A percentile compares a stretch with the other conserved stretches of the same genome.
Evolutionary conservation across 2,888 invertebrate genomes (phyloP).

Genomic region (Leptodirus hochenwartii): DNA sequence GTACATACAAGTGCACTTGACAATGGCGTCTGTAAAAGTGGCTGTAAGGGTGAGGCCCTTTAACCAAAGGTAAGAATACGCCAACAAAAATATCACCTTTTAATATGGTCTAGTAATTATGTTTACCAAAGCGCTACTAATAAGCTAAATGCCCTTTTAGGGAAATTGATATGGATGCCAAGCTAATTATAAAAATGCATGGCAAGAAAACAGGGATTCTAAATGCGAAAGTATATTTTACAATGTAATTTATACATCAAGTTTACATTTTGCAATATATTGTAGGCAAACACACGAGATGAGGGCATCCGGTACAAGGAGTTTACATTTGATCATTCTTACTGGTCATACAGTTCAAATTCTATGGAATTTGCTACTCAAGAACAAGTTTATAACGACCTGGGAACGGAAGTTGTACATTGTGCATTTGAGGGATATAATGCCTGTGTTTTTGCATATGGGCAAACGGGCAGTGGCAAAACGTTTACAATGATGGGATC

Average conservation of each 20-base stretch:
- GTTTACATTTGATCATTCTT: conserved; percentile 79
- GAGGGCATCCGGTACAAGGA: conserved; percentile 45
- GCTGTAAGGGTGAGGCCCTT: conserved; percentile 82
- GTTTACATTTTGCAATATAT: conserved; percentile 6
- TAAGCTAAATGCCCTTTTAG: conserved; percentile 33
- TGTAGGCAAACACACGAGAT: conserved; percentile 24
- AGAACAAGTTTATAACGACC: conserved; percentile 60
- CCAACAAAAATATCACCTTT: conserved; percentile 5
- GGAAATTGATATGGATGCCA: conserved; percentile 68
- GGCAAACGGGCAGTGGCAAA: conserved; percentile 82
- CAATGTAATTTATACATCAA: neutral
- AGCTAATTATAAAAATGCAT: conserved; percentile 71
- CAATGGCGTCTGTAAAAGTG: conserved; percentile 84
- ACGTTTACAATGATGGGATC: conserved; percentile 88
- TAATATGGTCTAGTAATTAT: conserved; percentile 9
- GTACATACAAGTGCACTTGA: too few species aligned
- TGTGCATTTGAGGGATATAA: conserved; percentile 74
- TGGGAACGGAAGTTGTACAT: conserved; percentile 61
- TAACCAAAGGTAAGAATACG: conserved; percentile 51
- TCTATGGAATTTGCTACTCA: conserved; percentile 62
- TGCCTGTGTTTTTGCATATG: conserved; percentile 82
- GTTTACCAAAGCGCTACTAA: conserved; percentile 13
- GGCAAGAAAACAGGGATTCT: conserved; percentile 63
- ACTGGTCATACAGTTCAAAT: conserved; percentile 60
- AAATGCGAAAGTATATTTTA: conserved; percentile 45